phyloP scores from a whole-genome alignment of 2,113 vertebrate genomes.

The Osmerus eperlanus region DNA sequence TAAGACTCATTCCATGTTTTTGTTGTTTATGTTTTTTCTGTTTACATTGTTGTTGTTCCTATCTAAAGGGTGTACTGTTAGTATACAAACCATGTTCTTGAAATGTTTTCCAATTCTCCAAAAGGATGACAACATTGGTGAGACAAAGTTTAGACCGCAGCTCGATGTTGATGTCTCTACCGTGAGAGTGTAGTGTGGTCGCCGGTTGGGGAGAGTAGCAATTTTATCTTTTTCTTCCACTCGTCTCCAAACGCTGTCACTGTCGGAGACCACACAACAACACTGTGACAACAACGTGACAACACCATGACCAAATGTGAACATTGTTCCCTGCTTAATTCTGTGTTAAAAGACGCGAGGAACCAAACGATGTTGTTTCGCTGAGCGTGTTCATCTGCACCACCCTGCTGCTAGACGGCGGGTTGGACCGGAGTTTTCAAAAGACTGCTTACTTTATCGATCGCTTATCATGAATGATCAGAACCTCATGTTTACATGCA shows the following conservation, averaged over 20 bases:
- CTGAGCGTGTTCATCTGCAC: conserved; percentile 1
- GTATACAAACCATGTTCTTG: background rate
- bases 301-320: conserved; percentile 16
- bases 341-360: conserved; percentile 10
- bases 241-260: background rate
- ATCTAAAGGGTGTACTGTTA: background rate
- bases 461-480: background rate
- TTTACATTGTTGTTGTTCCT: background rate
- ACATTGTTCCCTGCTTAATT: conserved; percentile 1
- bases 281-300: background rate
- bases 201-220: background rate
- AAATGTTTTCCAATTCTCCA: background rate
- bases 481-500: conserved; percentile 26
- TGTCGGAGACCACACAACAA: conserved; percentile 60
- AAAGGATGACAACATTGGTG: background rate
- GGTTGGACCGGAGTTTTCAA: too few species aligned
- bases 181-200: background rate
- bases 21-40: background rate
- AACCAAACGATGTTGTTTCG: background rate
- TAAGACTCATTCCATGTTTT: background rate
- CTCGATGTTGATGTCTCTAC: background rate
- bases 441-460: background rate
- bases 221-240: conserved; percentile 1
- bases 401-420: conserved; percentile 5
- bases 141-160: background rate